These are phyloP conservation scores for Paedocypris sp. DNA, from an alignment of 2,113 vertebrate species.

Conservation along the genomic window DNA sequence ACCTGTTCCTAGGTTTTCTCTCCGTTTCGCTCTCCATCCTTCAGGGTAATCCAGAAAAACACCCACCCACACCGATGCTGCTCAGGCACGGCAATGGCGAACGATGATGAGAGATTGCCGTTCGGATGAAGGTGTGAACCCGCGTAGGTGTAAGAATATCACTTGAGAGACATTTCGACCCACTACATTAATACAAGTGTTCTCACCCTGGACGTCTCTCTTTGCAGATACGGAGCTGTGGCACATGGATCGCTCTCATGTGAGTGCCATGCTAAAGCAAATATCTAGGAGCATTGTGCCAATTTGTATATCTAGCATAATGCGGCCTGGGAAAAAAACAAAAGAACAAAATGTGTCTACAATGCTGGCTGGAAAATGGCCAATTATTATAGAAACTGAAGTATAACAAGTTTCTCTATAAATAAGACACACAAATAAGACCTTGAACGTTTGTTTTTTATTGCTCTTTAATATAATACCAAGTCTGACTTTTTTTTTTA, in stretches of 20 bases:
- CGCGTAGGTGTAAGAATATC: slow-evolving; percentile 28
- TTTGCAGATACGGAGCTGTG: not conserved
- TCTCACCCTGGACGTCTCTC: slow-evolving; percentile 6
- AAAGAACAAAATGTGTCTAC: too few relatives aligned
- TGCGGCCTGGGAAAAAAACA: too few relatives aligned
- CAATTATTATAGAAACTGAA: too few relatives aligned
- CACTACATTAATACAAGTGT: slow-evolving; percentile 16
- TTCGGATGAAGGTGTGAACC: slow-evolving; percentile 25
- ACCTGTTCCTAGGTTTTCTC: slow-evolving; percentile 14
- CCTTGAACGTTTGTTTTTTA: too few relatives aligned
- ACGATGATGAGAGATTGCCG: slow-evolving; percentile 20
- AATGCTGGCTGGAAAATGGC: too few relatives aligned
- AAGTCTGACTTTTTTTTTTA: too few relatives aligned
- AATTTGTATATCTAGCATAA: not conserved
- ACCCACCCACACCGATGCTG: slow-evolving; percentile 28
- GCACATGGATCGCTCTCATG: not conserved
- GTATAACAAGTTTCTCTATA: too few relatives aligned
- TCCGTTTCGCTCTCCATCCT: slow-evolving; percentile 4
- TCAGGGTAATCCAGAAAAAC: slow-evolving; percentile 28
- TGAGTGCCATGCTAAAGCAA: not conserved
- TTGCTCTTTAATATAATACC: too few relatives aligned
- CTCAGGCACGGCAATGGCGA: slow-evolving; percentile 26
- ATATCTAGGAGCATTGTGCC: not conserved
- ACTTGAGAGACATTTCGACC: slow-evolving; percentile 25
- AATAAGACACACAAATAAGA: too few relatives aligned